phyloP scores from a whole-genome alignment of 1,140 invertebrate species.

The Drosophila biarmipes region DNA sequence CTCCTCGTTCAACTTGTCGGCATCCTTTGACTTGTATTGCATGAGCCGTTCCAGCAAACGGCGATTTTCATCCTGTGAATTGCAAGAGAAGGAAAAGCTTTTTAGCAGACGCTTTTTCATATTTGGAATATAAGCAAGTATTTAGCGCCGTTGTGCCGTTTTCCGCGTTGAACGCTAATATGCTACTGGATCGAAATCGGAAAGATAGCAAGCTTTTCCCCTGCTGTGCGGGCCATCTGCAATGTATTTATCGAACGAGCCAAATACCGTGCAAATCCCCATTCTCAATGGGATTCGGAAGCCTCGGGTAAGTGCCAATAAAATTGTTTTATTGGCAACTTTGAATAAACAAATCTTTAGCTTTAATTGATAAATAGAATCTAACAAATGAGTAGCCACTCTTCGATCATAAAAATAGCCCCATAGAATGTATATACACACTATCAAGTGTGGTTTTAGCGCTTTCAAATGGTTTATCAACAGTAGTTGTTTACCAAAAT shows the following conservation, averaged over 20 bases:
- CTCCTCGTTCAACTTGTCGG: constrained; percentile 96
- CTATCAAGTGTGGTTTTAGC: neutral
- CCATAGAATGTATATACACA: neutral
- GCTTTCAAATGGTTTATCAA: neutral
- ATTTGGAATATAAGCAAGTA: constrained; percentile 10
- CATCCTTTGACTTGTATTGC: constrained; percentile 96
- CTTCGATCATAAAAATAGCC: neutral
- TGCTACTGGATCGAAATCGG: constrained; percentile 47
- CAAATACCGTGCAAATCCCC: constrained; percentile 8
- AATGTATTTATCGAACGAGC: constrained; percentile 25
- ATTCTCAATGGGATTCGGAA: constrained; percentile 10
- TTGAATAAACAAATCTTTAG: neutral
- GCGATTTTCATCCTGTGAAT: constrained; percentile 94
- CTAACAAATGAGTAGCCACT: neutral
- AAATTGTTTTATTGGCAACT: neutral
- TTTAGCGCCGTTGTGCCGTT: constrained; percentile 9
- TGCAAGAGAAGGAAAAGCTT: constrained; percentile 35
- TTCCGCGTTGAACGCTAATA: constrained; percentile 46
- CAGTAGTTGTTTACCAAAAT: neutral
- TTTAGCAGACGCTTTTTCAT: constrained; percentile 48
- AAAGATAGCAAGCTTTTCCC: constrained; percentile 52
- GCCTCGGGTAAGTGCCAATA: constrained; percentile 7
- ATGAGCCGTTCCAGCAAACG: constrained; percentile 94
- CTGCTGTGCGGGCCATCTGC: constrained; percentile 29
- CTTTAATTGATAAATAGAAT: neutral